These are phyloP conservation scores for Monochamus saltuarius DNA, from an alignment of 1,140 invertebrate genomes.

Conservation along the genomic window DNA sequence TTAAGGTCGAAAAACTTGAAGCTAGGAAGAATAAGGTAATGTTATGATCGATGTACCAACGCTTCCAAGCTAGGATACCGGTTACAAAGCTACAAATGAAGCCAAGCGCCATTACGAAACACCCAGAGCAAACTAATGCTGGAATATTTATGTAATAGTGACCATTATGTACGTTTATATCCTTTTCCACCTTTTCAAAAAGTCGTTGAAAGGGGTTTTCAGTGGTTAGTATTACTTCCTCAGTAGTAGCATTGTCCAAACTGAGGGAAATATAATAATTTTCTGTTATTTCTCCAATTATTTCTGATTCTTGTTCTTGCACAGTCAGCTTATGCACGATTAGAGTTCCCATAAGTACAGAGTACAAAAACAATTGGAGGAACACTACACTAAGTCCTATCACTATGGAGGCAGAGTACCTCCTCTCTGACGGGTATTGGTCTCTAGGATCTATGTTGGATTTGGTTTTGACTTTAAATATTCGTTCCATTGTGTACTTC, in stretches of 20 bases:
- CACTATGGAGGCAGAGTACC: slow-evolving; percentile 67
- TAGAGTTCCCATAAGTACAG: slow-evolving; percentile 47
- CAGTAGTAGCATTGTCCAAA: not conserved
- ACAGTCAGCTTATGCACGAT: slow-evolving; percentile 30
- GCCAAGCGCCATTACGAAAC: slow-evolving; percentile 43
- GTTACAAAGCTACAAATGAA: slow-evolving; percentile 57
- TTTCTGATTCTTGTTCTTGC: not conserved
- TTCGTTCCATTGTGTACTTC: slow-evolving; percentile 19
- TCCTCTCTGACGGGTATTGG: slow-evolving; percentile 57
- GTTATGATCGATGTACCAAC: slow-evolving; percentile 67
- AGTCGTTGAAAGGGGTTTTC: slow-evolving; percentile 6
- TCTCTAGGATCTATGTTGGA: slow-evolving; percentile 15
- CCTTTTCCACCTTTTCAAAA: slow-evolving; percentile 23
- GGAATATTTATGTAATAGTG: slow-evolving; percentile 30
- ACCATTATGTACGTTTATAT: slow-evolving; percentile 14
- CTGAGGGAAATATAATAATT: not conserved
- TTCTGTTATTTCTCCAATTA: not conserved
- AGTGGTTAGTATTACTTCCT: not conserved
- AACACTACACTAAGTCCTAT: slow-evolving; percentile 63
- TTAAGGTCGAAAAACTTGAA: slow-evolving; percentile 54
- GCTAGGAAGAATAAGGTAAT: slow-evolving; percentile 62
- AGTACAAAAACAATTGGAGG: slow-evolving; percentile 58
- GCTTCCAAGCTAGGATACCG: slow-evolving; percentile 61
- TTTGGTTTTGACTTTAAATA: slow-evolving; percentile 31
- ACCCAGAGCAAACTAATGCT: slow-evolving; percentile 24